Conservation (phyloP, 2,888 invertebrate genomes). For the Eustalomyia histrio region DNA sequence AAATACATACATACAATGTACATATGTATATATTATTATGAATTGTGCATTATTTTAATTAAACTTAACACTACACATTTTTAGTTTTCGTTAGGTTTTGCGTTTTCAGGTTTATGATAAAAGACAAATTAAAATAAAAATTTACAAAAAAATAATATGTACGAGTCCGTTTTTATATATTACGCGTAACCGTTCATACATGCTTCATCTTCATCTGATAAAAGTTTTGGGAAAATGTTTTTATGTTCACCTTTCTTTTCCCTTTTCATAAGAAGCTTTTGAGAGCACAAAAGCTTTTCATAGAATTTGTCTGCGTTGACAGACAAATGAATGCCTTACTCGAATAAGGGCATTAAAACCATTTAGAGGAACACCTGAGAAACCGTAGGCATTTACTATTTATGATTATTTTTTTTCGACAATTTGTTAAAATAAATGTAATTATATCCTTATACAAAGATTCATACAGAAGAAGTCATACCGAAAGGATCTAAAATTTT, state of each 20-base stretch:
- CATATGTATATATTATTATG: constrained; percentile 18
- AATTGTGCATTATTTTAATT: constrained; percentile 1
- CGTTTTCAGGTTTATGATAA: constrained; percentile 26
- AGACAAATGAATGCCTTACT: too few species aligned
- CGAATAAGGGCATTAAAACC: too few species aligned
- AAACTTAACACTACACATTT: constrained; percentile 26
- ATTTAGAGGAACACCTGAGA: too few species aligned
- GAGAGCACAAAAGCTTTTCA: constrained; percentile 41
- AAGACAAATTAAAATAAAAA: constrained; percentile 27
- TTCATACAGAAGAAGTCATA: too few species aligned
- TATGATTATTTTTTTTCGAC: too few species aligned
- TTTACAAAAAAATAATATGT: constrained; percentile 17
- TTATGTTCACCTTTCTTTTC: constrained; percentile 52
- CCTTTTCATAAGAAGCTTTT: constrained; percentile 53
- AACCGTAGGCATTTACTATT: too few species aligned
- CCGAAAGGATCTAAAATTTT: too few species aligned
- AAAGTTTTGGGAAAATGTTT: constrained; percentile 57
- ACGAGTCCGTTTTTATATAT: constrained; percentile 42
- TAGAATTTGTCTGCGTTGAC: background rate
- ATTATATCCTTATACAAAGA: too few species aligned
- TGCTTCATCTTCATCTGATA: constrained; percentile 60
- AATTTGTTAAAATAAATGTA: too few species aligned
- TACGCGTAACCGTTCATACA: constrained; percentile 51
- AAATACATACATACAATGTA: constrained; percentile 5
- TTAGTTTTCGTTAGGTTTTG: constrained; percentile 25